These are phyloP conservation scores for Origma solitaria DNA, from an alignment of 2,113 vertebrate genomes.

Conservation along the genomic window DNA sequence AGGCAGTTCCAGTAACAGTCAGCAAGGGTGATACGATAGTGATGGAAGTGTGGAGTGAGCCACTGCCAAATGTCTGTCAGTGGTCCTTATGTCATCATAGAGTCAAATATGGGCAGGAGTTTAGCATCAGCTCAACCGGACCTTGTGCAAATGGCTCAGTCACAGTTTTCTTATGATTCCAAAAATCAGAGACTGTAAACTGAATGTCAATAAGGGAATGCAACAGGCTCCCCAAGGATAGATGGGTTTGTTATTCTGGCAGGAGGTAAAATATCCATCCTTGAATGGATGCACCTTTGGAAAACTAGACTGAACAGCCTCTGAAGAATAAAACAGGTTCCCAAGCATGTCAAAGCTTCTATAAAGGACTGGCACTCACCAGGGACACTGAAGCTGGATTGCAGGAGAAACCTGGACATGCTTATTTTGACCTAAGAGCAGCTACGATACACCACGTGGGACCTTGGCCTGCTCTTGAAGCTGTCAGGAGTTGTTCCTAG, in stretches of 20 bases:
- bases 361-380: background rate
- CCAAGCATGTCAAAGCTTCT: background rate
- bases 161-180: background rate
- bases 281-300: background rate
- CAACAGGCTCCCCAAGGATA: background rate
- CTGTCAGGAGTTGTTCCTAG: background rate
- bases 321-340: background rate
- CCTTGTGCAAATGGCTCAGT: background rate
- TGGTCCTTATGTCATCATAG: accelerated
- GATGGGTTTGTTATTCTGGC: background rate
- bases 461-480: background rate
- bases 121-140: background rate
- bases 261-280: background rate
- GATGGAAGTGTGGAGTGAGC: background rate
- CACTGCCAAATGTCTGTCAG: accelerated
- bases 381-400: background rate
- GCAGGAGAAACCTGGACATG: background rate
- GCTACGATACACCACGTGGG: background rate
- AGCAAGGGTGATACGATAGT: background rate
- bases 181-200: background rate
- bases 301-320: background rate
- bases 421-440: background rate
- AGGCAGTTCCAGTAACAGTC: background rate
- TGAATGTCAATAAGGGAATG: background rate
- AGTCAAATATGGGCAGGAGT: background rate